Base-by-base conservation (phyloP, 2,113 vertebrate species). In the Sapajus apella region DNA sequence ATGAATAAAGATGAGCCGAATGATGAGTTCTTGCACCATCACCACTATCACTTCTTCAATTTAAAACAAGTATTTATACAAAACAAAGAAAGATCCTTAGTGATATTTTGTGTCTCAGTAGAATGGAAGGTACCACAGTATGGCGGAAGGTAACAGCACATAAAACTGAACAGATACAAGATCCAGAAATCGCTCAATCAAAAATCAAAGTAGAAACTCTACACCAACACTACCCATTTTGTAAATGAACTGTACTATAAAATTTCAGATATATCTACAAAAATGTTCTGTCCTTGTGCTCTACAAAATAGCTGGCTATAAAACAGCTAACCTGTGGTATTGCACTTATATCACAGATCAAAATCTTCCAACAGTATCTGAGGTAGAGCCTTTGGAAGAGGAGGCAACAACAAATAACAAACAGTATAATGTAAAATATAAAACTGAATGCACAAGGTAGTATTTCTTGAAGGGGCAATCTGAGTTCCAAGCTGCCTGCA, bases 191-290 rank as follows among this genome's bases (percentile, higher is more conserved):
- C 76, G 76, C 35, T 82, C 23, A 50, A 95, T 68, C 37, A 91
- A 91, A 95, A 95, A 85, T 77, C 32, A 68, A 95, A 94, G 30
- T 7, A 70, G 52, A 81, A 94, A 81, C 76, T 37, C 30, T 91
- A 76, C 12, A 58, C 40, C 37, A 55, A 30, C 35, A 64, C 4
- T 70, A 55, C 27, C 5, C 30, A 84, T 76, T 94, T 66, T 94
- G 23, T 68, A 77, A 94, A 75, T 87, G 55, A 93, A 83, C 16
- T 75, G 18, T 80, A 84, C 43, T 89, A 55, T 64, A 94, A 94
- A 94, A 56, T 82, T 82, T 87, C 45, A 72, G 32, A 87, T 79
- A 93, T 8, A 18, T 50, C 58, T 87, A 94, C 14, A 87, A 86
- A 93, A 92, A 77, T n/a, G 8, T 83, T 87, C 23, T 81, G 11